Evolutionary conservation across 1,140 invertebrate species (phyloP).

Genomic region (Drosophila seguyi): DNA sequence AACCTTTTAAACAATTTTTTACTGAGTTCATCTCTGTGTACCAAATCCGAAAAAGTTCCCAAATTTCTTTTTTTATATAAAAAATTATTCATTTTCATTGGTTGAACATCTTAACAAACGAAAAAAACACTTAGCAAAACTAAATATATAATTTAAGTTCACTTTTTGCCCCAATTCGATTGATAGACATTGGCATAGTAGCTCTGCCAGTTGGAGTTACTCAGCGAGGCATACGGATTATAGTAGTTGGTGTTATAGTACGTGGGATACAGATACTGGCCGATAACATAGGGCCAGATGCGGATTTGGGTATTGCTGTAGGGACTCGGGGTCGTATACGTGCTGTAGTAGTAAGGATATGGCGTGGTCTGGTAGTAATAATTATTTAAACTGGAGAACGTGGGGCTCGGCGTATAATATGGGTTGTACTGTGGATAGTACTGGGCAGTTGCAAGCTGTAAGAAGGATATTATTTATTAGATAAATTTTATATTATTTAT

Average conservation of each 20-base stretch:
- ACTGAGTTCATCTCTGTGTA: too few species aligned
- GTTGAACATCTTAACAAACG: constrained; percentile 21
- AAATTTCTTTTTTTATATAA: background rate
- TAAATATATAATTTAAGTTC: background rate
- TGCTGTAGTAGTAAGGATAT: constrained; percentile 64
- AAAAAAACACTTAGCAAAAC: constrained; percentile 4
- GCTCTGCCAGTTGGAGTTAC: constrained; percentile 59
- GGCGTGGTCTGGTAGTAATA: constrained; percentile 64
- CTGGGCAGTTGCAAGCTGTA: constrained; percentile 47
- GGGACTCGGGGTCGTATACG: constrained; percentile 49
- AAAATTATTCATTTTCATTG: constrained; percentile 25
- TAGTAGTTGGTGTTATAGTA: constrained; percentile 66
- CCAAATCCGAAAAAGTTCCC: background rate
- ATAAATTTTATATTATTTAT: too few species aligned
- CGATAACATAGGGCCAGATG: constrained; percentile 78
- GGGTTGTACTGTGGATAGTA: constrained; percentile 69
- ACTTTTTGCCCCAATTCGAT: constrained; percentile 64
- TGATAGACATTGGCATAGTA: constrained; percentile 67
- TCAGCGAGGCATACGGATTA: constrained; percentile 66
- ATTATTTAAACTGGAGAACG: constrained; percentile 62
- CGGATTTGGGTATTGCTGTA: constrained; percentile 59
- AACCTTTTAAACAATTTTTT: background rate
- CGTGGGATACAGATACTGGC: constrained; percentile 71
- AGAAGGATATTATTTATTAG: background rate
- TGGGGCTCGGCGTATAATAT: constrained; percentile 60